A percentile compares a stretch with the other conserved stretches of the same genome.
phyloP scores from a whole-genome alignment of 2,113 vertebrate species.

The Rhipidura dahli region DNA sequence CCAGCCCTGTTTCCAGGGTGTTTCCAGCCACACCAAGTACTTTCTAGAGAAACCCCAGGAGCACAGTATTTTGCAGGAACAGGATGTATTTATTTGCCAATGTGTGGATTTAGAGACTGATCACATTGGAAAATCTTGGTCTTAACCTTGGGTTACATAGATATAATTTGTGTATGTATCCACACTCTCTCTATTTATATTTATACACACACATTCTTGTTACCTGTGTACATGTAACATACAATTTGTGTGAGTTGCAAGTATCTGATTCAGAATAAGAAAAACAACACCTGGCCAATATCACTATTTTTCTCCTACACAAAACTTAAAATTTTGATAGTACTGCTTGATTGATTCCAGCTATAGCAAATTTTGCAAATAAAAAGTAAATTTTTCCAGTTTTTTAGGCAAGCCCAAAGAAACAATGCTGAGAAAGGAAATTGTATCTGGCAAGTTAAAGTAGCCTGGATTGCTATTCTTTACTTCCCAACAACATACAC shows the following conservation, averaged over 20 bases:
- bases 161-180: background rate
- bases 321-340: background rate
- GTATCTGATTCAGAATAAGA: background rate
- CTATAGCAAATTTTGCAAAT: background rate
- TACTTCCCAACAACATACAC: constrained; percentile 28
- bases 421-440: constrained; percentile 38
- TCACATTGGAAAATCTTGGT: background rate
- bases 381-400: background rate
- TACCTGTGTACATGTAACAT: background rate
- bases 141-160: background rate
- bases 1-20: constrained; percentile 47
- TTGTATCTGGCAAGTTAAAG: constrained; percentile 51
- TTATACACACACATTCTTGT: background rate
- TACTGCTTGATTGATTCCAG: background rate
- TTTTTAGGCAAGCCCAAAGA: constrained; percentile 19
- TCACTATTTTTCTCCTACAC: background rate
- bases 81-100: constrained; percentile 41
- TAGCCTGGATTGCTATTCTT: constrained; percentile 6
- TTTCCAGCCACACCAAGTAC: constrained; percentile 40
- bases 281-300: background rate
- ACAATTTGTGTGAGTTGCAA: background rate
- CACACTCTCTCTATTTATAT: background rate
- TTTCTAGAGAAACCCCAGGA: constrained; percentile 31
- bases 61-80: constrained; percentile 4
- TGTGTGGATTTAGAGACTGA: constrained; percentile 4